These are phyloP conservation scores for Agapostemon virescens DNA, from an alignment of 2,888 invertebrate species.

Conservation along the genomic window DNA sequence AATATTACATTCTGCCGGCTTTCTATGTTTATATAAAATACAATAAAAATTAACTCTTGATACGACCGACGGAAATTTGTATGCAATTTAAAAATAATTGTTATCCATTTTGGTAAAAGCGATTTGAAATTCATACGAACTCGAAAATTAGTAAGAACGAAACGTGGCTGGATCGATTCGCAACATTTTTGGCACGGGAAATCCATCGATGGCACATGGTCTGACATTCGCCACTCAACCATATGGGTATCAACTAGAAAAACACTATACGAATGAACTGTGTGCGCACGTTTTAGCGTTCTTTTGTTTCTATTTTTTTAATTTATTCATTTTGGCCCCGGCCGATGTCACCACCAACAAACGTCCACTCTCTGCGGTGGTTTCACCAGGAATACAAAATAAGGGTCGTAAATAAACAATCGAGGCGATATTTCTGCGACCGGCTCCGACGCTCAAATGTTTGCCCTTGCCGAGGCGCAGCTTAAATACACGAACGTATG, in stretches of 20 bases:
- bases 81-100: not conserved
- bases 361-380: not conserved
- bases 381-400: not conserved
- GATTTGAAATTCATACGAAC: not conserved
- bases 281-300: not conserved
- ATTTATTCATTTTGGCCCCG: not conserved
- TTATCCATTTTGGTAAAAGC: not conserved
- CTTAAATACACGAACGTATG: slow-evolving; percentile 24
- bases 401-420: slow-evolving; percentile 5
- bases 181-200: not conserved
- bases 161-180: not conserved
- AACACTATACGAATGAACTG: not conserved
- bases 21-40: not conserved
- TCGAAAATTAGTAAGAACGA: not conserved
- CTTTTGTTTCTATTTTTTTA: not conserved
- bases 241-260: not conserved
- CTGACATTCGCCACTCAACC: not conserved
- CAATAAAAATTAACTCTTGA: not conserved
- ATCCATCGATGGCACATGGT: not conserved
- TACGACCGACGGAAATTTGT: not conserved
- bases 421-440: not conserved
- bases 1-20: not conserved
- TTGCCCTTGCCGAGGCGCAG: not conserved
- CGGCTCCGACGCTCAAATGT: not conserved
- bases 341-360: not conserved